Evolutionary conservation across 2,888 invertebrate genomes (phyloP), one percentile per base, ranked within the genome.

Genomic region (Drosophila leonis): DNA sequence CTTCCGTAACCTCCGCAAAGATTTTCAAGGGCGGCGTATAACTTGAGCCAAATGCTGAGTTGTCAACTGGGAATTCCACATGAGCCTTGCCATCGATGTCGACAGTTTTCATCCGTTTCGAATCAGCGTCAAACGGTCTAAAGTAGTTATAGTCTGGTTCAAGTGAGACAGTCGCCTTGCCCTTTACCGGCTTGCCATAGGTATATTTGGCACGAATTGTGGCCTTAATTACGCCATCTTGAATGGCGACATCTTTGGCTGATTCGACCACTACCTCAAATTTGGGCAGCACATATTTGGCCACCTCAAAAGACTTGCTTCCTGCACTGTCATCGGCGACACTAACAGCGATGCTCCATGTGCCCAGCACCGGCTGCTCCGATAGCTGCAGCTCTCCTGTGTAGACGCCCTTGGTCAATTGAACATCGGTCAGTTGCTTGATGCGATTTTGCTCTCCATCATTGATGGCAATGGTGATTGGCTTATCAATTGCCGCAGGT

Each of bases 231-330:
- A 95, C 95, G 49, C 96, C 96, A 60, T 98, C 97, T 76, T 95
- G 95, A 91, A 97, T 96, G 2, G 98, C 96, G 8, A 96, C 95
- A 92, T 97, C 97, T 61, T 96, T 95, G 0, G 97, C 96, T 37
- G 98, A 95, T 77, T 97, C 95, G 71, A 99, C 95, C 35, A 95
- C 95, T 68, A 99, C 97, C 90, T 98, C 96, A 93, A 98, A 99
- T 91, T 98, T 98, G 0, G 99, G 99, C 74, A 98, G 93, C 59
- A 98, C 96, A 91, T 98, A 98, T 92, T 98, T 97, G 15, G 97
- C 98, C 13, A 98, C 97, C 90, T 96, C 95, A 44, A 92, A 90
- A 15, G 63, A 54, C 75, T 93, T 90, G 0, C 54, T 55, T 5
- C 62, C 65, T 2, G 63, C n/a, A 3, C 15, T n/a, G 2, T 82